These are phyloP conservation scores for Agrotis exclamationis DNA, from an alignment of 2,888 invertebrate species.

Conservation along the genomic window DNA sequence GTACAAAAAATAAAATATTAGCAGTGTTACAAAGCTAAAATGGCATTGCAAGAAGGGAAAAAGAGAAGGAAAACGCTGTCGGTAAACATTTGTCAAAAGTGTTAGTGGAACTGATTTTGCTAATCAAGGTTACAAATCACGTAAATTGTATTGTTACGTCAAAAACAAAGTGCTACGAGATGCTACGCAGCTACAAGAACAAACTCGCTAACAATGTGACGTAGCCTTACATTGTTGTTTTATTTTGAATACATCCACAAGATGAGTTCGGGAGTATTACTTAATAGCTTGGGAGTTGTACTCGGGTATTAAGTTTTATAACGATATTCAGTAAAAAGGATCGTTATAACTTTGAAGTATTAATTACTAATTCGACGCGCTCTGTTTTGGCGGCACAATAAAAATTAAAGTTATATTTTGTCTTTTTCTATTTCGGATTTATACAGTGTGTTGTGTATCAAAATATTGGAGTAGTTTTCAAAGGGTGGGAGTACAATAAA, in stretches of 20 bases:
- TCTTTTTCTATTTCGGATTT: conserved; percentile 47
- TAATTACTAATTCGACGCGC: conserved; percentile 86
- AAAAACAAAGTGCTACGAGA: conserved; percentile 9
- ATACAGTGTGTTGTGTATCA: too few relatives aligned
- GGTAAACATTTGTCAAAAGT: too few relatives aligned
- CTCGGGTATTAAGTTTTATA: conserved; percentile 71
- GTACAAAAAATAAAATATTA: too few relatives aligned
- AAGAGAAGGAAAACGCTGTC: too few relatives aligned
- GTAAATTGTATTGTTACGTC: neutral
- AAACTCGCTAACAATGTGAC: conserved; percentile 45
- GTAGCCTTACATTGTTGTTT: conserved; percentile 70
- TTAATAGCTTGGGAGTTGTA: conserved; percentile 73
- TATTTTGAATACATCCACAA: conserved; percentile 78
- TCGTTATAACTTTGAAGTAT: conserved; percentile 77
- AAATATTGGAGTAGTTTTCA: too few relatives aligned
- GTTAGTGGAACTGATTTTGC: too few relatives aligned
- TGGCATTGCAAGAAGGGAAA: too few relatives aligned
- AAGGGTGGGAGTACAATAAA: too few relatives aligned
- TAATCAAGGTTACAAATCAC: too few relatives aligned
- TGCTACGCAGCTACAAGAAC: conserved; percentile 1
- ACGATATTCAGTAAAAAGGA: conserved; percentile 73
- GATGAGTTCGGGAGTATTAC: conserved; percentile 76
- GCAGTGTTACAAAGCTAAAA: too few relatives aligned
- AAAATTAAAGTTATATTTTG: conserved; percentile 54
- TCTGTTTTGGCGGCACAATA: conserved; percentile 72